Base-by-base conservation (phyloP, 2,113 vertebrate species). In the Actenoides lindsayi region DNA sequence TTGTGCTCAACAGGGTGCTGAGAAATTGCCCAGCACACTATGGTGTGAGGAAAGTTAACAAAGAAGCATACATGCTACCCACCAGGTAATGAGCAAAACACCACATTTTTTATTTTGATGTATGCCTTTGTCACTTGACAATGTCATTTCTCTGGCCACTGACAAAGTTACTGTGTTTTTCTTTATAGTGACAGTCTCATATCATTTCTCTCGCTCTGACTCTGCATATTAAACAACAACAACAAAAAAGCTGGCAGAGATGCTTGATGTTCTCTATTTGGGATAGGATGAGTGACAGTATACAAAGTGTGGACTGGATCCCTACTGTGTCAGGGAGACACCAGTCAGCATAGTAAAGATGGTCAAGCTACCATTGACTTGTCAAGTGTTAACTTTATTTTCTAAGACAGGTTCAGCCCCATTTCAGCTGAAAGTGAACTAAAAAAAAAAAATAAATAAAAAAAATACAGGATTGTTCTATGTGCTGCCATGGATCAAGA, bases 41-140 rank as follows among this genome's bases (percentile, higher is more conserved):
- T 9, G 48, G n/a, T 2, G 1, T 41, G 31, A 80, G 25, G 37
- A 63, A 93, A 64, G 54, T 85, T 91, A 95, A 91, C 74, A 87
- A 93, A 89, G 65, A 68, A 53, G 3, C 7, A 15, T 65, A 85
- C 57, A 42, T 23, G 53, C 50, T 89, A 57, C 73, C 57, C n/a
- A 69, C 53, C 37, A 82, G 57, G 65, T 83, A 91, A 94, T 53
- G 71, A 64, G 33, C 30, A 85, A 91, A 90, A 71, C 25, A 74
- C 11, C 14, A 39, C 14, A 35, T 84, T 91, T 94, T 94, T 91
- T 91, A 86, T 82, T 95, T 93, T 96, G 84, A 81, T 78, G 35
- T 46, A 83, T 86, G 33, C 27, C 39, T 96, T 91, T 94, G 64
- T 93, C 73, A 92, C 68, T 93, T 92, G 70, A 78, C 57, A 85